phyloP scores from a whole-genome alignment of 2,888 invertebrate species.

The Cantharis lateralis region DNA sequence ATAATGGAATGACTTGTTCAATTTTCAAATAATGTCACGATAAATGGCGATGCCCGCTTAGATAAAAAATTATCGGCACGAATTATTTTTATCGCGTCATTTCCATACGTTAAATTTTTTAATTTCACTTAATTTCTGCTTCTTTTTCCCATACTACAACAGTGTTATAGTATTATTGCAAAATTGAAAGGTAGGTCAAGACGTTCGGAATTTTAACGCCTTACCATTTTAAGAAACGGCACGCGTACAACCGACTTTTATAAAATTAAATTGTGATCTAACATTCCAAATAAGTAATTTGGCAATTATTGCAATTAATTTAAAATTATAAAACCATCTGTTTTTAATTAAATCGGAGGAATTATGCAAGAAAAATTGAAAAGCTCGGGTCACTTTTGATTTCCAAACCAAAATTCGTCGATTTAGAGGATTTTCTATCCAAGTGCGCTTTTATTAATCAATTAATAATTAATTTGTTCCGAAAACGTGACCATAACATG shows the following conservation, averaged over 20 bases:
- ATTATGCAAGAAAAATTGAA: neutral
- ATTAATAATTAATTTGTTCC: conserved; percentile 12
- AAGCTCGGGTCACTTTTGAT: neutral
- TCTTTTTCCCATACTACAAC: neutral
- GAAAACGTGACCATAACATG: conserved; percentile 13
- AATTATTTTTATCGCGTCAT: neutral
- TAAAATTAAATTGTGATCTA: neutral
- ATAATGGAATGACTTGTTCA: conserved; percentile 9
- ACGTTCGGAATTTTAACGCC: conserved; percentile 18
- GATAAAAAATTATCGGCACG: neutral
- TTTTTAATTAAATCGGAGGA: neutral
- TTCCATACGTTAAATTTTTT: neutral
- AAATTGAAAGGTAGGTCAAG: conserved; percentile 15
- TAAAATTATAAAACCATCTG: neutral
- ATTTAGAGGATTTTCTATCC: neutral
- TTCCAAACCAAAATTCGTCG: neutral
- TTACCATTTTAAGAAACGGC: conserved; percentile 16
- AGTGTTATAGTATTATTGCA: neutral
- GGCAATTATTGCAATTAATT: neutral
- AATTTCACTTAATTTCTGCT: conserved; percentile 7
- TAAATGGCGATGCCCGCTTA: neutral
- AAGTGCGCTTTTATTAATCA: neutral
- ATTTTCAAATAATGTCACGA: conserved; percentile 10
- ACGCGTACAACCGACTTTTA: conserved; percentile 1
- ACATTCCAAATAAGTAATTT: conserved; percentile 1